Base-by-base conservation (phyloP, 2,113 vertebrate species). In the Oncorhynchus kisutch region DNA sequence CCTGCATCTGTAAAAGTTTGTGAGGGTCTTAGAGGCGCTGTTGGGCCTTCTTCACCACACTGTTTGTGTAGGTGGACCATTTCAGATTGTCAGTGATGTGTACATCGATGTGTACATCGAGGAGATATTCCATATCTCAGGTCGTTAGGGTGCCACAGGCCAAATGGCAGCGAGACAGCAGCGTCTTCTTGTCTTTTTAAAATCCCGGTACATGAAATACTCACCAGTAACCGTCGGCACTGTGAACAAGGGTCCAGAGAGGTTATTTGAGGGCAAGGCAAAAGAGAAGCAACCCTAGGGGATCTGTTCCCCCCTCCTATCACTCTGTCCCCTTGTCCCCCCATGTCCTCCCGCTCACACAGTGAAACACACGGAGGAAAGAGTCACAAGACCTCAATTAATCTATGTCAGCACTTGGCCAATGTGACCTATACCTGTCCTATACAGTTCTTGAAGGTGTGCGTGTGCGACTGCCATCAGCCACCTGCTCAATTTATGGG, bases 161-260 rank as follows among this genome's bases (percentile, higher is more conserved):
- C 78, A 70, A 16, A 8, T 16, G 39, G 39, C 39, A 39, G 39
- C 8, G 39, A 39, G 39, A 39, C 39, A 8, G 39, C 39, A 39
- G 39, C 1, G 39, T 39, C 78, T 84, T 75, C 49, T 16, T 4
- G 49, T 51, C 77, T 65, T 68, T 84, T 66, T 84, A 51, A 75
- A 77, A 78, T 86, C 82, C 75, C 4, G 27, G 75, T 81, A 85
- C 86, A 88, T 91, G 84, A 90, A 90, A 90, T 90, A 91, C 89
- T 91, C 83, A 90, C 85, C 81, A 79, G 85, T 85, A 80, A 88
- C 82, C 68, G 80, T 57, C 65, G 69, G 76, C 77, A 68, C 77
- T 74, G 76, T 81, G 82, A 78, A 78, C 78, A 29, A 22, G 66
- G 75, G 72, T 64, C 65, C 48, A 4, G 5, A 16, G 13, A 70